Conservation (phyloP, 1,140 invertebrate genomes). For the Steinernema feltiae region DNA sequence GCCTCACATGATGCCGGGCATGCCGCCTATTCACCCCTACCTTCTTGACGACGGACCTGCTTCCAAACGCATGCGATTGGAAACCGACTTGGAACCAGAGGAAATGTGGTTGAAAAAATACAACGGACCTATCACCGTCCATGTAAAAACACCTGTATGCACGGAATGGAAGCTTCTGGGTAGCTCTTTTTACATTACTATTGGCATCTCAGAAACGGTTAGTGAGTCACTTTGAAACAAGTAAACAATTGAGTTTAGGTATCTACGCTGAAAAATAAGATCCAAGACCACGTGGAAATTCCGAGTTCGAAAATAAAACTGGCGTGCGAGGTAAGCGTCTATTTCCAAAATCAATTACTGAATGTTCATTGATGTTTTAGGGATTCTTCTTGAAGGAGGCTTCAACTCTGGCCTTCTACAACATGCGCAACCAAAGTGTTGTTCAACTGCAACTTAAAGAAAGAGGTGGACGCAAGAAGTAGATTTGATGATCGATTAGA, state of each 20-base stretch:
- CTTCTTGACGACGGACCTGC: slow-evolving; percentile 74
- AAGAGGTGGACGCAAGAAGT: slow-evolving; percentile 93
- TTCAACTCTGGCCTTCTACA: slow-evolving; percentile 89
- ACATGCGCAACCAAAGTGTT: slow-evolving; percentile 74
- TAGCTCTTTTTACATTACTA: slow-evolving; percentile 72
- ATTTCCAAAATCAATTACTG: slow-evolving; percentile 25
- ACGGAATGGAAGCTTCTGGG: slow-evolving; percentile 94
- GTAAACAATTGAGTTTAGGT: slow-evolving; percentile 63
- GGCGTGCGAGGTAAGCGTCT: slow-evolving; percentile 71
- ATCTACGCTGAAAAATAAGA: slow-evolving; percentile 76
- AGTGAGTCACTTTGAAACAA: slow-evolving; percentile 23
- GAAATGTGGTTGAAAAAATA: slow-evolving; percentile 71
- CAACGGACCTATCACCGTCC: slow-evolving; percentile 56
- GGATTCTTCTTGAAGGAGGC: slow-evolving; percentile 97
- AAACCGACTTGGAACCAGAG: slow-evolving; percentile 85
- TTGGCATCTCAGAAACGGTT: slow-evolving; percentile 72
- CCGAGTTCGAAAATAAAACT: slow-evolving; percentile 96
- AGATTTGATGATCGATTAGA: no score
- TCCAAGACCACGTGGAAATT: slow-evolving; percentile 82
- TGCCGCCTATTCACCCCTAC: slow-evolving; percentile 28
- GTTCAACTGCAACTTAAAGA: slow-evolving; percentile 89
- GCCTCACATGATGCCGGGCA: slow-evolving; percentile 33
- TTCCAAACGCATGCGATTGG: slow-evolving; percentile 78
- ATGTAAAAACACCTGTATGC: slow-evolving; percentile 31
- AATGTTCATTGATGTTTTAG: slow-evolving; percentile 62